Evolutionary conservation across 2,113 vertebrate species (phyloP).

Genomic region (Cochlearius cochlearius): DNA sequence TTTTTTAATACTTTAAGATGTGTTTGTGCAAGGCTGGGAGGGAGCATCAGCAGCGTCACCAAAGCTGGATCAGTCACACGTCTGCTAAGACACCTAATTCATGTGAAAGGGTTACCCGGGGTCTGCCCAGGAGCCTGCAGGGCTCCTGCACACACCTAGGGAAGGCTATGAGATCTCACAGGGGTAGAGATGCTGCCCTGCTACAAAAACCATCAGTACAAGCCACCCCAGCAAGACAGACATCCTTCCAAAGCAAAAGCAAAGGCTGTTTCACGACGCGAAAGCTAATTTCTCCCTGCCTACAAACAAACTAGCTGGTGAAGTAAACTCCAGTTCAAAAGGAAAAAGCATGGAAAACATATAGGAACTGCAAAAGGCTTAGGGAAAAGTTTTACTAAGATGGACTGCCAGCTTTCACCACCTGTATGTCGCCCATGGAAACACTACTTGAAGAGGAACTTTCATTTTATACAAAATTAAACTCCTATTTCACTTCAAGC

Average conservation of each 20-base stretch:
- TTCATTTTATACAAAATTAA: background rate
- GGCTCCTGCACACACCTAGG: background rate
- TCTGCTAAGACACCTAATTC: background rate
- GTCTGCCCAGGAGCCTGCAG: background rate
- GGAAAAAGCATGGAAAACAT: background rate
- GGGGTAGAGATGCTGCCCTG: background rate
- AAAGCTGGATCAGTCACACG: background rate
- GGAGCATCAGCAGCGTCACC: background rate
- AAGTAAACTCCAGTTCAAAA: background rate
- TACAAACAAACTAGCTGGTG: background rate
- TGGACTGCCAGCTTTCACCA: background rate
- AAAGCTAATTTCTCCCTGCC: background rate
- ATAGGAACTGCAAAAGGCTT: background rate
- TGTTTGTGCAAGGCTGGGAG: background rate
- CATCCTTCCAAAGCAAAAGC: background rate
- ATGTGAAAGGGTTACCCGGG: accelerated
- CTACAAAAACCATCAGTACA: background rate
- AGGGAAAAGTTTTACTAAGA: background rate
- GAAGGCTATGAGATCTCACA: background rate
- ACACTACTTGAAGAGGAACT: background rate
- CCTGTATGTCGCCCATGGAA: accelerated
- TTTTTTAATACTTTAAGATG: background rate
- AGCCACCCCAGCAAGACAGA: background rate
- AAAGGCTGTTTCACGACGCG: background rate
- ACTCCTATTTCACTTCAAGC: background rate